These are phyloP conservation scores for Coreoperca whiteheadi DNA, from an alignment of 2,113 vertebrate species.

Conservation along the genomic window DNA sequence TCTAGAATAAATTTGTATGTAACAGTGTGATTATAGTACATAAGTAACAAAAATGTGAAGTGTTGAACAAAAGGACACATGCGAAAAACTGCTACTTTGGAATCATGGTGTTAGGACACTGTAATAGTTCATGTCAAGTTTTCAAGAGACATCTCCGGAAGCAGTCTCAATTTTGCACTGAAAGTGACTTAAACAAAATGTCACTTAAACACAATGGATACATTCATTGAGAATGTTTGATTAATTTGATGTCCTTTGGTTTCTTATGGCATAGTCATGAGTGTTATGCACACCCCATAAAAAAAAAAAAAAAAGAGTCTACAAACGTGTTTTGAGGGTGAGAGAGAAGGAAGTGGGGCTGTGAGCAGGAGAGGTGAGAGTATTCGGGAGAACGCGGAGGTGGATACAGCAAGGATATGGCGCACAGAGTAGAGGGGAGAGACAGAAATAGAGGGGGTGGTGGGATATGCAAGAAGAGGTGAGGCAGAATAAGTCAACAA, in stretches of 20 bases:
- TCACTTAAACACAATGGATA: too few species aligned
- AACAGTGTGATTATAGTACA: background rate
- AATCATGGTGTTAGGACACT: background rate
- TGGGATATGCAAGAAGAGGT: conserved; percentile 36
- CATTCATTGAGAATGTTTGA: background rate
- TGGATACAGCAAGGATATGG: conserved; percentile 14
- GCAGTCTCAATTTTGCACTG: background rate
- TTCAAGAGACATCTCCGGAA: background rate
- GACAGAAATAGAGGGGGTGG: conserved; percentile 48
- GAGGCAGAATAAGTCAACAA: conserved; percentile 33
- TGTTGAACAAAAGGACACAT: background rate
- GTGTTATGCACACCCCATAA: conserved; percentile 10
- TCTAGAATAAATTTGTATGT: background rate
- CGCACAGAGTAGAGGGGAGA: background rate
- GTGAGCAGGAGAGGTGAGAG: conserved; percentile 23
- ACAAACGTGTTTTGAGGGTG: conserved; percentile 24
- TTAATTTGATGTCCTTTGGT: conserved; percentile 4
- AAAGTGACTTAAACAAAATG: background rate
- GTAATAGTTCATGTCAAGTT: background rate
- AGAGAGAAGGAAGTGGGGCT: conserved; percentile 1
- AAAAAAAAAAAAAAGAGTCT: conserved; percentile 31
- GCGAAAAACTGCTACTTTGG: background rate
- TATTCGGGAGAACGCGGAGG: conserved; percentile 17
- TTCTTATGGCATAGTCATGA: background rate
- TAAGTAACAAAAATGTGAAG: background rate